phyloP scores from a whole-genome alignment of 2,113 vertebrate genomes.

The Eupsittula cactorum region DNA sequence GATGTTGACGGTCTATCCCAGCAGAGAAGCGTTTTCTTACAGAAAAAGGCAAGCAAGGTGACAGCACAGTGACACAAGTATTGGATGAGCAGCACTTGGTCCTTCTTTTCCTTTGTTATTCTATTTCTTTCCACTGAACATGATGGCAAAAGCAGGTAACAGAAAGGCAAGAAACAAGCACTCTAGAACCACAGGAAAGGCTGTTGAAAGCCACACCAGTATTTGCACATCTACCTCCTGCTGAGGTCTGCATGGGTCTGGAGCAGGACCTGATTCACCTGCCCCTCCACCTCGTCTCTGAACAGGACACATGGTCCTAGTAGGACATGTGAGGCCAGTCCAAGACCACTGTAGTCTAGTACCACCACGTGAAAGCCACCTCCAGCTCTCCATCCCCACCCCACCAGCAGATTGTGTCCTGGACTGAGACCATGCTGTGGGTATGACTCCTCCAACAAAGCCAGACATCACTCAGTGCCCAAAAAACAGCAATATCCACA shows the following conservation, averaged over 20 bases:
- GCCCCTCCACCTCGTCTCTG: background rate
- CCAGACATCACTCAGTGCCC: background rate
- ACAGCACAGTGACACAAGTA: accelerated
- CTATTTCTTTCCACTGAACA: background rate
- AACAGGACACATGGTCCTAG: background rate
- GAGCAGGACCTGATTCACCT: background rate
- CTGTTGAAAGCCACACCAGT: background rate
- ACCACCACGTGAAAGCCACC: accelerated
- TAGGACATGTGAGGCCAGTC: background rate
- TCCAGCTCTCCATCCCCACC: background rate
- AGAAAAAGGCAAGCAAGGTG: background rate
- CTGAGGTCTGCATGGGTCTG: background rate
- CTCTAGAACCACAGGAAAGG: background rate
- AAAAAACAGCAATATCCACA: background rate
- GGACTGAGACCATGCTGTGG: accelerated
- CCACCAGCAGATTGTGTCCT: accelerated
- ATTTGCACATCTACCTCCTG: background rate
- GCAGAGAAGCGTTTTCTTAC: background rate
- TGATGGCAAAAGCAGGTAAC: background rate
- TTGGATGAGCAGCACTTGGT: accelerated
- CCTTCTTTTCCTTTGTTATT: background rate
- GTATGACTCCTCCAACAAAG: background rate
- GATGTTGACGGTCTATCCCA: background rate
- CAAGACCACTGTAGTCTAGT: background rate
- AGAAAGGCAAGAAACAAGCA: background rate